These are phyloP conservation scores for Tricholaema leucomelas DNA, from an alignment of 2,113 vertebrate species.

Conservation along the genomic window DNA sequence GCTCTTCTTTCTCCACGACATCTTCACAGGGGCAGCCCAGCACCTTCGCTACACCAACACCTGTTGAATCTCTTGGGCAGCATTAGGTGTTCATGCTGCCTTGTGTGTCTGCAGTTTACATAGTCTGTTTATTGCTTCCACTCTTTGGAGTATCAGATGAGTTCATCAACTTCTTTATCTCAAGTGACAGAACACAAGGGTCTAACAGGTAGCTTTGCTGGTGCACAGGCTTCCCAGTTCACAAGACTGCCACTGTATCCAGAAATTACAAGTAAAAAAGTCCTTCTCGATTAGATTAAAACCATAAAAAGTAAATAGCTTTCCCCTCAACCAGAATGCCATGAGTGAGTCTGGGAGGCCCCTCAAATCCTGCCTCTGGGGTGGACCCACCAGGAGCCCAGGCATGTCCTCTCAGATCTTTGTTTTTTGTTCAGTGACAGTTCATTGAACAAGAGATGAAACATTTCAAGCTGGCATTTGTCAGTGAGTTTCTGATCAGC, in stretches of 20 bases:
- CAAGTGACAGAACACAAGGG: background rate
- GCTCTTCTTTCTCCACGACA: background rate
- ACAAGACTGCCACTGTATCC: background rate
- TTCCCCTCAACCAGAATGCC: background rate
- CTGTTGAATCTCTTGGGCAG: background rate
- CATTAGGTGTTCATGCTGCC: accelerated
- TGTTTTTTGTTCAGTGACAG: background rate
- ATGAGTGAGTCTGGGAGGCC: background rate
- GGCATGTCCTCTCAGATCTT: background rate
- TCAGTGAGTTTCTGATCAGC: slow-evolving; percentile 18
- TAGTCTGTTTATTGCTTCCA: background rate
- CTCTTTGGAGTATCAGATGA: background rate
- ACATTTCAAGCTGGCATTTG: slow-evolving; percentile 9
- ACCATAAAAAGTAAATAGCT: background rate
- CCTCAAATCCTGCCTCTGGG: background rate
- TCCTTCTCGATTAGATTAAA: background rate
- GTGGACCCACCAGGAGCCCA: background rate
- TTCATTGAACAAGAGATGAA: slow-evolving; percentile 3
- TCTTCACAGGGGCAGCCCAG: background rate
- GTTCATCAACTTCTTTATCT: background rate
- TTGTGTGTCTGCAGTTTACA: background rate
- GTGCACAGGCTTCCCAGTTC: background rate
- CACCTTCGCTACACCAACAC: background rate
- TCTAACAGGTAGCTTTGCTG: background rate
- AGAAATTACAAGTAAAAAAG: background rate